These are phyloP conservation scores for Drosophila auraria DNA, from an alignment of 1,140 invertebrate species.

Conservation along the genomic window DNA sequence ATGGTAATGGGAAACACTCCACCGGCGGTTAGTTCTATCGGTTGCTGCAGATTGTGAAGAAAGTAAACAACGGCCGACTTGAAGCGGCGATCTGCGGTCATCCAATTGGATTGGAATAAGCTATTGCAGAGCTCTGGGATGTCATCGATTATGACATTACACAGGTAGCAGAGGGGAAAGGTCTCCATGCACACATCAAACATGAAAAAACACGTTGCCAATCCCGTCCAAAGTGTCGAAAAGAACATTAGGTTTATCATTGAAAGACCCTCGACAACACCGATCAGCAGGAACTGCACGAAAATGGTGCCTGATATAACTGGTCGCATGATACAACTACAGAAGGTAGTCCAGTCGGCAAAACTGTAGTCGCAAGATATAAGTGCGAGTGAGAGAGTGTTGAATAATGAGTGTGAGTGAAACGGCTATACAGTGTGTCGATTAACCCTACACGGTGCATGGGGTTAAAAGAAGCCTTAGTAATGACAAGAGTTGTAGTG, in stretches of 20 bases:
- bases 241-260: conserved; percentile 52
- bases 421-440: no score
- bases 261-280: conserved; percentile 30
- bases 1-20: conserved; percentile 57
- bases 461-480: no score
- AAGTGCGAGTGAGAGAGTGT: no score
- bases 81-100: conserved; percentile 43
- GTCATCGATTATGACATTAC: conserved; percentile 51
- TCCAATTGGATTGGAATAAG: conserved; percentile 67
- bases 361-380: no score
- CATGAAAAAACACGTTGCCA: conserved; percentile 33
- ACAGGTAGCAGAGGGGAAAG: conserved; percentile 63
- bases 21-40: conserved; percentile 54
- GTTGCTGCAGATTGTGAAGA: conserved; percentile 62
- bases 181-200: conserved; percentile 45
- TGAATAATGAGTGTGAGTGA: no score
- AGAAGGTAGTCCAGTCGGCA: no score
- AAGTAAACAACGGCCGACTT: conserved; percentile 44
- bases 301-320: conserved; percentile 48
- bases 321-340: no score
- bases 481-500: no score
- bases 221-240: conserved; percentile 25
- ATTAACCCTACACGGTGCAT: no score
- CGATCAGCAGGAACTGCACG: conserved; percentile 41
- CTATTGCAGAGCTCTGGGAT: conserved; percentile 43